phyloP scores from a whole-genome alignment of 53 echinoderm and acorn worm genomes.

The Crossaster papposus region DNA sequence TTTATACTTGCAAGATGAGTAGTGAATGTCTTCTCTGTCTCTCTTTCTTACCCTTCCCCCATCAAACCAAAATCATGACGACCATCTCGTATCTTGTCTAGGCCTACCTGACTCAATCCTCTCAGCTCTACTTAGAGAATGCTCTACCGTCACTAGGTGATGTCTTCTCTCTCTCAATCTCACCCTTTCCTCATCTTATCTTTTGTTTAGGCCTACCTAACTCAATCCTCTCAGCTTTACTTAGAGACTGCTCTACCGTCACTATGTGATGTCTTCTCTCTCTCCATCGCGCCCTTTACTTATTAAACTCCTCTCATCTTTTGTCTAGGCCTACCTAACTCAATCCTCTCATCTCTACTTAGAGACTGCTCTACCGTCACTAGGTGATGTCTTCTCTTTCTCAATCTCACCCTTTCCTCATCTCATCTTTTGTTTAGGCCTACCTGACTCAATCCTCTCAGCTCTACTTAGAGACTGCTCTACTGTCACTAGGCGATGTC shows the following conservation, averaged over 20 bases:
- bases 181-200: conserved; percentile 43
- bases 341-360: conserved; percentile 97
- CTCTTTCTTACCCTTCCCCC: conserved; percentile 85
- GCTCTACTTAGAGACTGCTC: conserved; percentile 92
- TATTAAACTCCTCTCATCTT: neutral
- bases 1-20: conserved; percentile 86
- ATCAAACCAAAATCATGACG: conserved; percentile 17
- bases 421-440: conserved; percentile 58
- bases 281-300: conserved; percentile 45
- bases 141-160: conserved; percentile 92
- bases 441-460: conserved; percentile 97
- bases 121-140: conserved; percentile 95
- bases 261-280: conserved; percentile 90
- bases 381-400: conserved; percentile 96
- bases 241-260: conserved; percentile 94
- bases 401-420: conserved; percentile 81
- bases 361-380: conserved; percentile 89
- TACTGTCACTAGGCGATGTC: conserved; percentile 94
- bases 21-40: conserved; percentile 77
- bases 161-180: conserved; percentile 71
- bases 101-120: conserved; percentile 94
- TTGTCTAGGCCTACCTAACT: conserved; percentile 82
- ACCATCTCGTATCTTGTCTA: conserved; percentile 5
- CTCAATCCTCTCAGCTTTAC: conserved; percentile 96
- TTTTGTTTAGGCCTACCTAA: conserved; percentile 77